Evolutionary conservation across 2,797 vertebrate species (phyloP), one percentile per base, ranked within the genome.

Genomic region (Sebastes flavidus): DNA sequence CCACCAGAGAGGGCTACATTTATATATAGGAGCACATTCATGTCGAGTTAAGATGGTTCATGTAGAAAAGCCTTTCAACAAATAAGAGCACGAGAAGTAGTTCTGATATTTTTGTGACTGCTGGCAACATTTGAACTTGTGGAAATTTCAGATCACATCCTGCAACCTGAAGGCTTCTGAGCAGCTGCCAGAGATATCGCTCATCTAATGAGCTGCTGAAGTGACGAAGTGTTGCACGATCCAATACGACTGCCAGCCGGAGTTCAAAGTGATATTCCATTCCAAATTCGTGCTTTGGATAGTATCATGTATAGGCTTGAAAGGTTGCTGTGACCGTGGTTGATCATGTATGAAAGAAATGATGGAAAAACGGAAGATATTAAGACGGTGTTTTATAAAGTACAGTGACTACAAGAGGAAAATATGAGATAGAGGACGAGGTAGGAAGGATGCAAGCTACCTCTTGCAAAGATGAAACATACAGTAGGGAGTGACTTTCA

Each of bases 101-200:
- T 32, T 54, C 13, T 22, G 54, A 67, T 8, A 49, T 63, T 29
- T 30, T 16, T 70, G 42, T 46, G 22, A 67, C 52, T 49, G 20
- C 25, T 54, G 14, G 65, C 24, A 32, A 34, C 14, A 36, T 42
- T 38, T 22, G 6, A 60, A 77, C 14, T 32, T 69, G 36, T 61
- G 74, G 66, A 88, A 78, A 78, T 46, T 74, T 30, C 20, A 32
- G 20, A 24, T 84, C 65, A 79, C 65, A 42, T 9, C 46, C 67
- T 75, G 56, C 38, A 70, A 73, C 65, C 65, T 67, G 61, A 65
- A 60, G 65, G 65, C 56, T n/a, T 56, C 34, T 65, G 46, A 76
- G 36, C 34, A 60, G 65, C 65, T 42, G 38, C 61, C 46, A 65
- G 54, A 54, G 46, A 60, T 49, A 49, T 52, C 30, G 22, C 42